Conservation (phyloP, 2,888 invertebrate genomes). For the Erpobdella octoculata region DNA sequence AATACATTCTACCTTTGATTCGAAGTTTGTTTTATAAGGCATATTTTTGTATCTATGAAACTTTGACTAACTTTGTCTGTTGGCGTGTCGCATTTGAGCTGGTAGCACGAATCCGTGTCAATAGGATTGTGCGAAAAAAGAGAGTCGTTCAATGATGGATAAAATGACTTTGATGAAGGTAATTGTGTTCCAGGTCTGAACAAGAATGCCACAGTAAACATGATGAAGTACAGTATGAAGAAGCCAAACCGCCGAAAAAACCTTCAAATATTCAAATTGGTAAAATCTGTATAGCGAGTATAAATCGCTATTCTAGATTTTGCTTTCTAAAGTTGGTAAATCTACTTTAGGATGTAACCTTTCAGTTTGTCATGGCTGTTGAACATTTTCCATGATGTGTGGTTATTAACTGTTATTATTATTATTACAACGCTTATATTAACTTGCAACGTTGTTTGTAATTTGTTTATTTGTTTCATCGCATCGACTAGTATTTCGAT, state of each 20-base stretch:
- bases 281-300: no score
- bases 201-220: constrained; percentile 79
- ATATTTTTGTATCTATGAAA: neutral
- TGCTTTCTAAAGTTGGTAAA: no score
- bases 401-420: no score
- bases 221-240: constrained; percentile 80
- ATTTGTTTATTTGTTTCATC: no score
- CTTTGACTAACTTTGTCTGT: constrained; percentile 43
- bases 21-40: neutral
- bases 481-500: no score
- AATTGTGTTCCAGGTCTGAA: constrained; percentile 61
- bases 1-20: neutral
- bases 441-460: no score
- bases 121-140: constrained; percentile 22
- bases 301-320: no score
- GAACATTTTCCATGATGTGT: no score
- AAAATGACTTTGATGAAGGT: neutral
- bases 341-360: no score
- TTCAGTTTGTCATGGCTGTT: no score
- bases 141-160: neutral
- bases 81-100: constrained; percentile 42
- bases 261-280: constrained; percentile 55
- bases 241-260: constrained; percentile 85
- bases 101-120: constrained; percentile 45
- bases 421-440: no score